These are phyloP conservation scores for Hoplias malabaricus DNA, from an alignment of 2,113 vertebrate species.

Conservation along the genomic window DNA sequence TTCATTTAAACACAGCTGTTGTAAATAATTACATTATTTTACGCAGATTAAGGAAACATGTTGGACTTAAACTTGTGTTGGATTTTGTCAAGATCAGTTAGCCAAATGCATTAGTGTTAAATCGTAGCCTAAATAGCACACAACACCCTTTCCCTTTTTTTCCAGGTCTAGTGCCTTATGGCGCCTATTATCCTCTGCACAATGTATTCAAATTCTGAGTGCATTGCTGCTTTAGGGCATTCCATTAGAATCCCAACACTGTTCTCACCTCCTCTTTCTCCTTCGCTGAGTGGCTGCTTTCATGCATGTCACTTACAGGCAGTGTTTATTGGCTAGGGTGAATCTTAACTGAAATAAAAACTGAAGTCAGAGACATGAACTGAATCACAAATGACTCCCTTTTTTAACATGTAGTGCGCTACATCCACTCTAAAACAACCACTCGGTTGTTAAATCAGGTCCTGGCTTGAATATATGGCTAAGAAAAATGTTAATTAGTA, in stretches of 20 bases:
- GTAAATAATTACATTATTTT: too few relatives aligned
- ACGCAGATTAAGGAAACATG: too few relatives aligned
- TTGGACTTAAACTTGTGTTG: too few relatives aligned
- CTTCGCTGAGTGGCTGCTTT: background rate
- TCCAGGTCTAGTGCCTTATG: too few relatives aligned
- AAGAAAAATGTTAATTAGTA: too few relatives aligned
- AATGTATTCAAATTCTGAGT: background rate
- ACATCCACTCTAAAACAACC: background rate
- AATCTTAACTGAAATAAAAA: conserved; percentile 1
- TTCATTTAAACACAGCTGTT: too few relatives aligned
- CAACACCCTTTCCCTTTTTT: too few relatives aligned
- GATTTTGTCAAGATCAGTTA: too few relatives aligned
- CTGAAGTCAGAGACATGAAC: background rate
- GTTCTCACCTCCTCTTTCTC: background rate
- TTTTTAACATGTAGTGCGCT: background rate
- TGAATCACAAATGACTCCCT: background rate
- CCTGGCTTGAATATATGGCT: background rate
- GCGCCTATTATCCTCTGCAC: background rate
- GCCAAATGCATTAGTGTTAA: too few relatives aligned
- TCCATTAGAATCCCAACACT: background rate
- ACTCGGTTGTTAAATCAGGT: background rate
- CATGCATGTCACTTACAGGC: background rate
- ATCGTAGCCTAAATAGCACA: too few relatives aligned
- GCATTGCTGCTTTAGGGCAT: background rate
- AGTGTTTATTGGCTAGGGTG: background rate